Conservation (phyloP, 1,140 invertebrate genomes). For the Apocrypta bakeri region DNA sequence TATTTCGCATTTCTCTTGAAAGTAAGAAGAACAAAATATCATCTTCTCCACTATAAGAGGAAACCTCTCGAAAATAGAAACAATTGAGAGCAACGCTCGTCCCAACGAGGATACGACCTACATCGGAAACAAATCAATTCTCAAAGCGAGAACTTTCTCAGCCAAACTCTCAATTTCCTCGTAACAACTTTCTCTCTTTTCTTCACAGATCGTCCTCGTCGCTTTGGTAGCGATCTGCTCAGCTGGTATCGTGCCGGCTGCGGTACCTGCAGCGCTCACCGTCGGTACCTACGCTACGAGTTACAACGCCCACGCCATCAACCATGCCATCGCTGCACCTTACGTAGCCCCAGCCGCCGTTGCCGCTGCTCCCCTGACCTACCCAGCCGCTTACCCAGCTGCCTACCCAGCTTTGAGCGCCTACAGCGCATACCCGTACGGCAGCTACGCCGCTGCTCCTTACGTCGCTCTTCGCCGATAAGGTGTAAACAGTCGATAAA, state of each 20-base stretch:
- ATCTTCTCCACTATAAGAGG: too few relatives aligned
- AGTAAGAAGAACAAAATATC: too few relatives aligned
- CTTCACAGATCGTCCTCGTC: conserved; percentile 71
- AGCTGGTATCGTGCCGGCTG: conserved; percentile 67
- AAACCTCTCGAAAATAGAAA: background rate
- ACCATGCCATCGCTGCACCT: conserved; percentile 78
- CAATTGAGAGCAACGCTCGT: background rate
- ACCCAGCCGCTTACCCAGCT: too few relatives aligned
- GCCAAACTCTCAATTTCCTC: background rate
- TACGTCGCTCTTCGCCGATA: background rate
- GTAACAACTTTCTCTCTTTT: conserved; percentile 10
- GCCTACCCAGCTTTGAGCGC: conserved; percentile 58
- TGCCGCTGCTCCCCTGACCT: conserved; percentile 65
- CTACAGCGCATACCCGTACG: conserved; percentile 58
- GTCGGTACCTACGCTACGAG: conserved; percentile 78
- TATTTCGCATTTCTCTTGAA: too few relatives aligned
- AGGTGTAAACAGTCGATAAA: background rate
- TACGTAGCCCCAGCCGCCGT: conserved; percentile 72
- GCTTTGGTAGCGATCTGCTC: conserved; percentile 68
- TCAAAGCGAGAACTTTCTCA: background rate
- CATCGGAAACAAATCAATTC: background rate
- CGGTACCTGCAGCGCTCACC: conserved; percentile 72
- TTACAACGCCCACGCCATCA: conserved; percentile 79
- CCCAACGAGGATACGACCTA: background rate
- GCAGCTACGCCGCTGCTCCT: conserved; percentile 39